Evolutionary conservation across 2,797 vertebrate species (phyloP).

Genomic region (Tapera naevia): DNA sequence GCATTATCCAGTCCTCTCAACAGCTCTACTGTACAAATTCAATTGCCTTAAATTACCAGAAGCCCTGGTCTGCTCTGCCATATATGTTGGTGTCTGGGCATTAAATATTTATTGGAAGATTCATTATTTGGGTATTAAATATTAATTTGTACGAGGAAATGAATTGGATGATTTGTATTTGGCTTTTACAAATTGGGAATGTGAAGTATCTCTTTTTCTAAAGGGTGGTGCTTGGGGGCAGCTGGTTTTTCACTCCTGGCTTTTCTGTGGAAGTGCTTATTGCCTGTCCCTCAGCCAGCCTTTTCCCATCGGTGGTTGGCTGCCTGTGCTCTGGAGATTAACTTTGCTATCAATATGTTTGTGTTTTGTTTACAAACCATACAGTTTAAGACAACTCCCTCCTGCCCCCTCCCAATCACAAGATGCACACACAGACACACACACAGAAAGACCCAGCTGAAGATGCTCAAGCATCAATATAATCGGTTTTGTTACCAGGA

Average conservation of each 20-base stretch:
- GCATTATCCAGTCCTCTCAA: not conserved
- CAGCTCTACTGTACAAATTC: not conserved
- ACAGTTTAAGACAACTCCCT: not conserved
- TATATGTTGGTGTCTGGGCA: conserved; percentile 57
- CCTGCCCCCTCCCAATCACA: not conserved
- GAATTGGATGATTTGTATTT: conserved; percentile 60
- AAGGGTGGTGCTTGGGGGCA: not conserved
- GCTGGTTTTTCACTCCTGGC: not conserved
- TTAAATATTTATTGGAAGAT: conserved; percentile 76
- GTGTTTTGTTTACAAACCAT: not conserved
- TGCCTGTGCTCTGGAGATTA: not conserved
- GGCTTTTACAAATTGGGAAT: conserved; percentile 48
- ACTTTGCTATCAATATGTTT: not conserved
- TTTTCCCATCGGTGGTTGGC: not conserved
- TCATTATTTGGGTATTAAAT: conserved; percentile 78
- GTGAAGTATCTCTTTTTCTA: conserved; percentile 31
- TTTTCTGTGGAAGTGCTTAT: not conserved
- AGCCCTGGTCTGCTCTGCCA: not conserved
- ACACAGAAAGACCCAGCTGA: not conserved
- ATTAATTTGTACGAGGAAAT: conserved; percentile 58
- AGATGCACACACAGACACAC: not conserved
- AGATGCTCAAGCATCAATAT: not conserved
- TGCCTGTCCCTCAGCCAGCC: conserved; percentile 5
- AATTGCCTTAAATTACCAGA: conserved; percentile 13
- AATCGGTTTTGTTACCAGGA: not conserved